Percentiles rank a stretch among this genome's conserved stretches.
Conservation (phyloP, 2,797 vertebrate species). For the Lithobates pipiens region DNA sequence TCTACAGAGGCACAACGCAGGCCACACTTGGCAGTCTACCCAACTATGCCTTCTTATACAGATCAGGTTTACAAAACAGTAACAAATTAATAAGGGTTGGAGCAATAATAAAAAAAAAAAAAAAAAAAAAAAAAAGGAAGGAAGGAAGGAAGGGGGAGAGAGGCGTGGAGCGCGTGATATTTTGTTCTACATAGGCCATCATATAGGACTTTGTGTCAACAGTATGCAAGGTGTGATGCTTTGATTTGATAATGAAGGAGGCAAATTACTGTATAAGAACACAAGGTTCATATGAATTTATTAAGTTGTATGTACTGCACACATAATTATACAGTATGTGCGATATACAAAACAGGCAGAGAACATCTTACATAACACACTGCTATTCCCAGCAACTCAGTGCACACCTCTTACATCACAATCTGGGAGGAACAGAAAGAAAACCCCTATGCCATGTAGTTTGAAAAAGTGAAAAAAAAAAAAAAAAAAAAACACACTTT, state of each 20-base stretch:
- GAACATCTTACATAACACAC: conserved; percentile 44
- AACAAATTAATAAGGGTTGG: no score
- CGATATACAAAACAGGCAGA: conserved; percentile 44
- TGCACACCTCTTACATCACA: conserved; percentile 30
- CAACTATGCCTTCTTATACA: no score
- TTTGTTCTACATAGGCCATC: no score
- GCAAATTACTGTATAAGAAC: conserved; percentile 42
- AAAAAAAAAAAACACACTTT: background rate
- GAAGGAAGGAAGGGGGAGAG: no score
- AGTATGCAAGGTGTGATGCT: conserved; percentile 12
- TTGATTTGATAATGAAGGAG: conserved; percentile 16
- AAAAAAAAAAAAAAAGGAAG: no score
- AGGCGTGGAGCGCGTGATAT: no score
- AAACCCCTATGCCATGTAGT: background rate
- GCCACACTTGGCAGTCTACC: no score
- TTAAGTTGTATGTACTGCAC: conserved; percentile 57
- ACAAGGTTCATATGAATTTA: conserved; percentile 51
- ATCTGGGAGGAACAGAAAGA: background rate
- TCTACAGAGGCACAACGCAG: no score
- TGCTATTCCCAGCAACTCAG: conserved; percentile 21
- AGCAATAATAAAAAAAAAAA: no score
- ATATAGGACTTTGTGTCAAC: no score
- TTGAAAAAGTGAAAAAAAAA: background rate
- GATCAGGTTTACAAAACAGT: no score
- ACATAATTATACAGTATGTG: conserved; percentile 56